Conservation (phyloP, 1,140 invertebrate genomes). For the Phocides pigmalion region DNA sequence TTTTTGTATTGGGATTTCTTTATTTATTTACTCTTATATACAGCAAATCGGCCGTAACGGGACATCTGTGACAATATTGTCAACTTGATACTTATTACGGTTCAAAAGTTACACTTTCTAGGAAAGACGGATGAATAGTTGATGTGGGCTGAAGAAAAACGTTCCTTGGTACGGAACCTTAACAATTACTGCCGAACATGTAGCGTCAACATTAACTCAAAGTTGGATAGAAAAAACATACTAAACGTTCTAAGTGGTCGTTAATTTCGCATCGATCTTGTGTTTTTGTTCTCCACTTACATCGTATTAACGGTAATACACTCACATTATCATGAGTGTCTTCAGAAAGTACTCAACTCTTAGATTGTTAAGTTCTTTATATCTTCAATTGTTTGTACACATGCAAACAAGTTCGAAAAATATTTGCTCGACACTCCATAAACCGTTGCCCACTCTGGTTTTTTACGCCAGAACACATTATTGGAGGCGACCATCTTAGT, state of each 20-base stretch:
- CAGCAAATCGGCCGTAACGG: too few relatives aligned
- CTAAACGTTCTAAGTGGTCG: slow-evolving; percentile 17
- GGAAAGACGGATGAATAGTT: too few relatives aligned
- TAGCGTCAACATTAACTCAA: slow-evolving; percentile 28
- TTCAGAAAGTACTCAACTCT: slow-evolving; percentile 41
- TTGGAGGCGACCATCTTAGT: too few relatives aligned
- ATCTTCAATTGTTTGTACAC: slow-evolving; percentile 54
- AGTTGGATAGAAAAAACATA: slow-evolving; percentile 11
- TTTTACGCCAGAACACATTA: slow-evolving; percentile 4
- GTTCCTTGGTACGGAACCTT: too few relatives aligned
- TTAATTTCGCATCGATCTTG: slow-evolving; percentile 33
- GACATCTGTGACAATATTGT: too few relatives aligned
- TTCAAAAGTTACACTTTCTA: too few relatives aligned
- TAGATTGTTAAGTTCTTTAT: slow-evolving; percentile 45
- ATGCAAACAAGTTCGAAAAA: slow-evolving; percentile 53
- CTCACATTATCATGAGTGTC: slow-evolving; percentile 35
- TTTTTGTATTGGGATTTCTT: too few relatives aligned
- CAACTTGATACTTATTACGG: too few relatives aligned
- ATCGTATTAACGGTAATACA: slow-evolving; percentile 47
- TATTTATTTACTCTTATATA: too few relatives aligned
- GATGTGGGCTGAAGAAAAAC: too few relatives aligned
- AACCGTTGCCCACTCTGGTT: slow-evolving; percentile 13
- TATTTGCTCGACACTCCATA: slow-evolving; percentile 48
- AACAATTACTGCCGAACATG: slow-evolving; percentile 10
- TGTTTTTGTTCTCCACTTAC: slow-evolving; percentile 25